These are phyloP conservation scores for Hydrochoerus hydrochaeris DNA, from an alignment of 2,113 vertebrate genomes.

Conservation along the genomic window DNA sequence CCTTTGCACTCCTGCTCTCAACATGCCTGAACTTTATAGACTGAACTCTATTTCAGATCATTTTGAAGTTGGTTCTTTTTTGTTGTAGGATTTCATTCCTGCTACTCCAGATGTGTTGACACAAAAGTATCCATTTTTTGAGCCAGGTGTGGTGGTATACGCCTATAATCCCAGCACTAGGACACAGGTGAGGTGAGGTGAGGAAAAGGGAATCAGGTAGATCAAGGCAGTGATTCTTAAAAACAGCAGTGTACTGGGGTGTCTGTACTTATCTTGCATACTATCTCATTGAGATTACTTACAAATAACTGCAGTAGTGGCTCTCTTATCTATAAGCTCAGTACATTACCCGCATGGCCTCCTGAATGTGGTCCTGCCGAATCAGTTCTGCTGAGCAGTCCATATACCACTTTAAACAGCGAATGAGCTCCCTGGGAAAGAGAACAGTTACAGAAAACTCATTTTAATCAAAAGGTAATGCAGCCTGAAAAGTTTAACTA, in stretches of 20 bases:
- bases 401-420: conserved; percentile 99
- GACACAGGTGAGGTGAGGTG: neutral
- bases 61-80: neutral
- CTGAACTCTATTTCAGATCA: neutral
- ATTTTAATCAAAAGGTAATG: neutral
- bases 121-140: neutral
- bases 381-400: conserved; percentile 97
- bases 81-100: neutral
- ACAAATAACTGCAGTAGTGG: neutral
- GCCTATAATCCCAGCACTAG: too few species aligned
- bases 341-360: conserved; percentile 95
- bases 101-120: neutral
- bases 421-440: conserved; percentile 93
- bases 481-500: neutral
- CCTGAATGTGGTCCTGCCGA: conserved; percentile 98
- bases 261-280: neutral
- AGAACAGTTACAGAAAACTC: conserved; percentile 64
- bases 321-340: neutral
- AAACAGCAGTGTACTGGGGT: neutral
- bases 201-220: neutral
- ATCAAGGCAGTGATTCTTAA: neutral
- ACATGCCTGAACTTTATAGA: conserved; percentile 97
- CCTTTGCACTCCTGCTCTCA: neutral
- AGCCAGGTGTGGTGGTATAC: too few species aligned
- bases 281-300: neutral